phyloP scores from a whole-genome alignment of 1,140 invertebrate species.

The Ips typographus region DNA sequence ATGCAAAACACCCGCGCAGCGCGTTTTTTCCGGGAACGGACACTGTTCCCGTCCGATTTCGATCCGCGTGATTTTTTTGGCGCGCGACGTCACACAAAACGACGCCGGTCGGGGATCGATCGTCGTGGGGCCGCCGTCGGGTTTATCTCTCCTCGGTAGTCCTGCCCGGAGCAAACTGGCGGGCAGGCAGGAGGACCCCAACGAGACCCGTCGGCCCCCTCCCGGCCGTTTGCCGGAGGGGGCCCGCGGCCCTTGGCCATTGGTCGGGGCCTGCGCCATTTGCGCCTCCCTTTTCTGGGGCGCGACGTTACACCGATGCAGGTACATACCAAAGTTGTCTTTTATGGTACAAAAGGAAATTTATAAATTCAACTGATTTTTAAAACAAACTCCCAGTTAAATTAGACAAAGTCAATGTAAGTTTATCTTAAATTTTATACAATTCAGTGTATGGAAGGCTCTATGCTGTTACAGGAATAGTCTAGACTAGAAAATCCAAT shows the following conservation, averaged over 20 bases:
- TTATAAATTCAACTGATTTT: too few relatives aligned
- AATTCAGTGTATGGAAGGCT: too few relatives aligned
- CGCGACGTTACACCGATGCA: not conserved
- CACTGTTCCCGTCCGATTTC: not conserved
- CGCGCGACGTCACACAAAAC: not conserved
- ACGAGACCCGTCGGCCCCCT: constrained; percentile 22
- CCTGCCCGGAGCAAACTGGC: constrained; percentile 20
- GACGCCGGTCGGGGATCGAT: constrained; percentile 1
- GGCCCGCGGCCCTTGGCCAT: constrained; percentile 28
- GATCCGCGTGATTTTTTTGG: constrained; percentile 7
- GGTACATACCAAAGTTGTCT: too few relatives aligned
- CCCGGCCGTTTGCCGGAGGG: constrained; percentile 26
- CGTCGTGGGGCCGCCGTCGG: constrained; percentile 1
- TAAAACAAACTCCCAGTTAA: too few relatives aligned
- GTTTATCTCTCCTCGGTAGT: constrained; percentile 9
- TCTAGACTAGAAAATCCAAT: too few relatives aligned
- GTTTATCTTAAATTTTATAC: too few relatives aligned
- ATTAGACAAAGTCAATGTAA: too few relatives aligned
- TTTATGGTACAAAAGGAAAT: too few relatives aligned
- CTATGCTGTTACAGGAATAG: too few relatives aligned
- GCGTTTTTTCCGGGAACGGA: too few relatives aligned
- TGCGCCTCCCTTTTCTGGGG: constrained; percentile 29
- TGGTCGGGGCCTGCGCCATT: constrained; percentile 29
- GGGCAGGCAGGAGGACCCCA: constrained; percentile 5
- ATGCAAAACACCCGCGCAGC: too few relatives aligned